Evolutionary conservation across 2,113 vertebrate species (phyloP).

Genomic region (Cryptomyrus ogoouensis): DNA sequence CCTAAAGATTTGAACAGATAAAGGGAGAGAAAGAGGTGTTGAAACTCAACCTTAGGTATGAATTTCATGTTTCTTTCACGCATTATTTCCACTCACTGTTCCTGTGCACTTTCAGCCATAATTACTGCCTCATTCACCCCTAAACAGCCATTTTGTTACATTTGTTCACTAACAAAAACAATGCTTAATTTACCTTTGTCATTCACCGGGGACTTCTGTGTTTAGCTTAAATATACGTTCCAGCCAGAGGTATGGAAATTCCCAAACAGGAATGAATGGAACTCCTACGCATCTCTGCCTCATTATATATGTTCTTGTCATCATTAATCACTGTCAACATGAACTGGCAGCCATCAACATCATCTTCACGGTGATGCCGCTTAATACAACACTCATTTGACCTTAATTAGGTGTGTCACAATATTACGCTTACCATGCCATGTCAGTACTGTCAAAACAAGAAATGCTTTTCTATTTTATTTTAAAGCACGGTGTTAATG

Average conservation of each 20-base stretch:
- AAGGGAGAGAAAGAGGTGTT: background rate
- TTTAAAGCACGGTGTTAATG: background rate
- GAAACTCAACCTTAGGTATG: background rate
- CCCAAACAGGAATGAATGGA: conserved; percentile 4
- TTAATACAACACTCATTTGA: conserved; percentile 12
- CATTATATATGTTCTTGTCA: background rate
- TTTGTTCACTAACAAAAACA: background rate
- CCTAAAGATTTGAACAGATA: background rate
- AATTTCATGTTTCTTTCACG: background rate
- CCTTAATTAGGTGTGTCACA: background rate
- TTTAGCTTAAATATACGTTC: background rate
- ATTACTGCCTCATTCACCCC: conserved; percentile 2
- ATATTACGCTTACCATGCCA: background rate
- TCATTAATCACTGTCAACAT: conserved; percentile 1
- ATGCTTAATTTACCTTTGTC: conserved; percentile 6
- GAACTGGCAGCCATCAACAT: background rate
- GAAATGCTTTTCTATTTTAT: background rate
- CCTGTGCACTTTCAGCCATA: background rate
- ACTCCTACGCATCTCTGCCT: background rate
- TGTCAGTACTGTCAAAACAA: conserved; percentile 28
- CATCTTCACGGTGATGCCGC: background rate
- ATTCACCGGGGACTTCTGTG: background rate
- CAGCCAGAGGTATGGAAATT: conserved; percentile 2
- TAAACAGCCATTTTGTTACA: background rate
- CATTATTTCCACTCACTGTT: background rate